Evolutionary conservation across 2,888 invertebrate species (phyloP).

Genomic region (Melieria omissa): DNA sequence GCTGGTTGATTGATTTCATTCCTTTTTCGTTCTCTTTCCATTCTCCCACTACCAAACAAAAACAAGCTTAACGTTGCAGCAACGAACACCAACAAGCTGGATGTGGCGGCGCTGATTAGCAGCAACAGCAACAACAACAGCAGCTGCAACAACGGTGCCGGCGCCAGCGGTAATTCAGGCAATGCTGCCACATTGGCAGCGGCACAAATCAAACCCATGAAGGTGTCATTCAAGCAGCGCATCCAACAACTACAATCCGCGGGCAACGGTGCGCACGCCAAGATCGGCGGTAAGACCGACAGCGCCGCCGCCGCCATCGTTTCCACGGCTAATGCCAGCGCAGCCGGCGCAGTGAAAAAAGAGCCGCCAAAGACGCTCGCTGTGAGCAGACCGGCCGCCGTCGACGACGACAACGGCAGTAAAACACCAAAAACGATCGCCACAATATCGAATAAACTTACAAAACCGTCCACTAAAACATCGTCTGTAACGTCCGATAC

Average conservation of each 20-base stretch:
- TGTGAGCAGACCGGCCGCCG: constrained; percentile 42
- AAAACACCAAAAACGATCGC: constrained; percentile 57
- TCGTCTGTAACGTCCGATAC: constrained; percentile 53
- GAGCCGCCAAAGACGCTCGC: constrained; percentile 56
- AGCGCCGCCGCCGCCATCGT: no score
- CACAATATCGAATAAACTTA: constrained; percentile 54
- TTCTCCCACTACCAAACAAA: no score
- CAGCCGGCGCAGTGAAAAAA: constrained; percentile 66
- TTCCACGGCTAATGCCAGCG: constrained; percentile 44
- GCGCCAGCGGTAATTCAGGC: constrained; percentile 15
- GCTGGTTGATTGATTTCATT: no score
- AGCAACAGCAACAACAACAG: constrained; percentile 15
- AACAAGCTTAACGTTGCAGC: constrained; percentile 45
- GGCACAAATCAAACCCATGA: constrained; percentile 63
- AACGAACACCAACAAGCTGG: constrained; percentile 54
- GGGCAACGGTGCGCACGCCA: constrained; percentile 51
- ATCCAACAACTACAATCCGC: constrained; percentile 70
- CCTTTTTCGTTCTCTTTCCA: no score
- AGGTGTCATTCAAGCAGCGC: constrained; percentile 74
- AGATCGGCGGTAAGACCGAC: constrained; percentile 10
- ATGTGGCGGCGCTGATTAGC: constrained; percentile 42
- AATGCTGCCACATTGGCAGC: constrained; percentile 44
- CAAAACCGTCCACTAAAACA: constrained; percentile 51
- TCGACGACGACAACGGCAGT: constrained; percentile 55
- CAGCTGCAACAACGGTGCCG: background rate